These are phyloP conservation scores for Anas flavirostris DNA, from an alignment of 2,797 vertebrate genomes.

Conservation along the genomic window DNA sequence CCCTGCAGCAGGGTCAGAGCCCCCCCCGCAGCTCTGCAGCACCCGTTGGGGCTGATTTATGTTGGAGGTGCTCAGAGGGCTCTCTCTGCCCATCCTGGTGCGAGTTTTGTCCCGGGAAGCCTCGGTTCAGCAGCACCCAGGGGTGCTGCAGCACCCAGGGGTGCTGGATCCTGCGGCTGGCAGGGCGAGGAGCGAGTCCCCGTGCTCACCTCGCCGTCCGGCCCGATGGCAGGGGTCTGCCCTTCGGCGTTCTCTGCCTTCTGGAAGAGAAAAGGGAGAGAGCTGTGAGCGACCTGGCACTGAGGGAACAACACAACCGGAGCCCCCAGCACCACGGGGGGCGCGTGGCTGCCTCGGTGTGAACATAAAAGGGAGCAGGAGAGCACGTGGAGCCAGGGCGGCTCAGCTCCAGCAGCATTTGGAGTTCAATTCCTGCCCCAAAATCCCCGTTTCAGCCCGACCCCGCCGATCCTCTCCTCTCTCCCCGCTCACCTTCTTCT, in stretches of 20 bases:
- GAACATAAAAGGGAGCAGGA: background rate
- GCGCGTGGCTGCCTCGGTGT: no score
- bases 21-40: background rate
- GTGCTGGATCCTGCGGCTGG: no score
- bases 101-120: background rate
- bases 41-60: background rate
- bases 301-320: no score
- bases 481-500: conserved; percentile 83
- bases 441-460: background rate
- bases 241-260: conserved; percentile 88
- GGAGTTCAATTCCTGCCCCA: background rate
- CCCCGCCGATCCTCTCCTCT: no score
- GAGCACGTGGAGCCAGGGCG: background rate
- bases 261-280: conserved; percentile 62
- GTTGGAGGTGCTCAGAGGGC: background rate
- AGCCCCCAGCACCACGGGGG: background rate
- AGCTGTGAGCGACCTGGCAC: background rate
- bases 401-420: background rate
- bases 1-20: background rate
- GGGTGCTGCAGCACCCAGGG: background rate
- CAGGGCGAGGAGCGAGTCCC: no score
- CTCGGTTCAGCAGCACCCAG: background rate
- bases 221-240: conserved; percentile 84
- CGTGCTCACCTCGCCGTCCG: conserved; percentile 90
- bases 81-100: no score